Percentiles rank a stretch among this genome's conserved stretches.
These are phyloP conservation scores for Aspidapion aeneum DNA, from an alignment of 2,888 invertebrate genomes.

Conservation along the genomic window DNA sequence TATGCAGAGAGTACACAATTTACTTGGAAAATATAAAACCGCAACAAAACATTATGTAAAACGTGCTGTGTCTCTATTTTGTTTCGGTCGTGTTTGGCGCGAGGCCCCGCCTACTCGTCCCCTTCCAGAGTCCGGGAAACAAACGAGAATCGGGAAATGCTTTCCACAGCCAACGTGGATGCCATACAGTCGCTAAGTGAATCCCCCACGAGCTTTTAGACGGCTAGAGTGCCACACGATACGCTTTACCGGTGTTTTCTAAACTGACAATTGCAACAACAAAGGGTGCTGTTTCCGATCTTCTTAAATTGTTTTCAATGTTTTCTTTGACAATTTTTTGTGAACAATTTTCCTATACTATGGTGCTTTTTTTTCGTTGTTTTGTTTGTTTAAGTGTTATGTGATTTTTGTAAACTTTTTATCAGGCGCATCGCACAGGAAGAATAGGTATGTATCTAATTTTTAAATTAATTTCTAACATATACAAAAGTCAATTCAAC, in stretches of 20 bases:
- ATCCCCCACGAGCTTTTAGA: neutral
- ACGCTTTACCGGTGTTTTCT: neutral
- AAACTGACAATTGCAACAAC: neutral
- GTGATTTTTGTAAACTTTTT: too few species aligned
- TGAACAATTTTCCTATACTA: neutral
- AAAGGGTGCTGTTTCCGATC: neutral
- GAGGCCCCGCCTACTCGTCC: neutral
- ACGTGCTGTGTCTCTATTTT: neutral
- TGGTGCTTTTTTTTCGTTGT: neutral
- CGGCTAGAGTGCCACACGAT: neutral
- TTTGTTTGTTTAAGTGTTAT: too few species aligned
- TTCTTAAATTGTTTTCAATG: neutral
- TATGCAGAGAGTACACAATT: too few species aligned
- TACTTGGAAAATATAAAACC: too few species aligned
- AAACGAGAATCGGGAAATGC: slow-evolving; percentile 30
- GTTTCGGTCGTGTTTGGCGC: neutral
- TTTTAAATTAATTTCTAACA: too few species aligned
- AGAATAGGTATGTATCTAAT: too few species aligned
- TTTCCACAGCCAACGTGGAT: slow-evolving; percentile 18
- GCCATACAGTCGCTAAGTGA: neutral
- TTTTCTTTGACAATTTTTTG: neutral
- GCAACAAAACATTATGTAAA: neutral
- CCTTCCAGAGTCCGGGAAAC: slow-evolving; percentile 14
- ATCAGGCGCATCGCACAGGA: too few species aligned
- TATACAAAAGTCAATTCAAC: too few species aligned